Evolutionary conservation across 2,113 vertebrate species (phyloP), one percentile per base, ranked within the genome.

Genomic region (Taurulus bubalis): DNA sequence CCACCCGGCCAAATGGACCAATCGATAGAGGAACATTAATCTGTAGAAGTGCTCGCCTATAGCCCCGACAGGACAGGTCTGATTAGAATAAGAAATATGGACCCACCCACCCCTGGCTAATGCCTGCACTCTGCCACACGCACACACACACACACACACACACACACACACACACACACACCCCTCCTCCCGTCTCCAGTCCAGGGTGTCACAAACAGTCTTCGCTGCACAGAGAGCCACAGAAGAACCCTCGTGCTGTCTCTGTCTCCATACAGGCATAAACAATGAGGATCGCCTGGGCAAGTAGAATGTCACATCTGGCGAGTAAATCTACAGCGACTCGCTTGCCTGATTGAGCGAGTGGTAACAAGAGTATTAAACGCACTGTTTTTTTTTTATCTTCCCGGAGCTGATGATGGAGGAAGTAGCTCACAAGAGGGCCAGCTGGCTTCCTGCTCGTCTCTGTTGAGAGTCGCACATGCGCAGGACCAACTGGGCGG

Each of bases 81-180:
- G 87, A 90, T 92, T 86, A 85, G 67, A 87, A 83, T 58, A 79
- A 85, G 59, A 86, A 80, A 86, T 89, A 90, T 82, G 79, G 72
- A 66, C 51, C 59, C 40, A 55, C 51, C n/a, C 64, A 69, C 18
- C 56, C 65, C 34, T 53, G 18, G 64, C 55, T 45, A 42, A 71
- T 68, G 28, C 76, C 30, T 2, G 4, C 45, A 38, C 18, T 47
- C 73, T 63, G 38, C 15, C 42, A 36, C 42, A 53, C 2, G 2
- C 55, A 58, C 56, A 30, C 28, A 62, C 70, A 70, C 22, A 36
- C 71, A 47, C 32, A 34, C 51, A 30, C 65, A 66, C 42, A 26
- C 38, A 26, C 63, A 26, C 40, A 30, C 64, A 66, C 64, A 66
- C 64, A 66, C 64, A 66, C 62, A 56, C 49, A 22, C 64, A 65